phyloP scores from a whole-genome alignment of 2,888 invertebrate species.

The Argyresthia albistria region DNA sequence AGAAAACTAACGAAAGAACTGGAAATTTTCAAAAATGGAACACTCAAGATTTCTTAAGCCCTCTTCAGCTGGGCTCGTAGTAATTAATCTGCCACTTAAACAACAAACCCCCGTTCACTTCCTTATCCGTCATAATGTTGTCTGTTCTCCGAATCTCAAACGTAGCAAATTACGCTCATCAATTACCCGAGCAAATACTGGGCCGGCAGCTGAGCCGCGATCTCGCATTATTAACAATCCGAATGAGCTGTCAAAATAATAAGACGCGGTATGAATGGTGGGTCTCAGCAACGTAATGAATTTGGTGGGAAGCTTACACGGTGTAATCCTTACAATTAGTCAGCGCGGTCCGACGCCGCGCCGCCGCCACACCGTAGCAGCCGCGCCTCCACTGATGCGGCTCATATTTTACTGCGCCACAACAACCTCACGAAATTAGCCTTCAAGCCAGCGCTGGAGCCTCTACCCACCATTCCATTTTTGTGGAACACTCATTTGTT shows the following conservation, averaged over 20 bases:
- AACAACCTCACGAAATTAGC: too few relatives aligned
- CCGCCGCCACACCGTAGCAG: conserved; percentile 12
- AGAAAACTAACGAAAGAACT: background rate
- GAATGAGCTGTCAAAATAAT: conserved; percentile 56
- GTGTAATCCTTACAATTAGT: conserved; percentile 54
- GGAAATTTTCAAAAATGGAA: background rate
- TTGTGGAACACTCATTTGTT: too few relatives aligned
- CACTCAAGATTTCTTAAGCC: background rate
- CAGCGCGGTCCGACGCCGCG: conserved; percentile 22
- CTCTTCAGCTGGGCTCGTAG: background rate
- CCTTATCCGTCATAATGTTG: conserved; percentile 1
- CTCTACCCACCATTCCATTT: too few relatives aligned
- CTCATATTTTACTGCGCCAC: too few relatives aligned
- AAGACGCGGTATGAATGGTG: conserved; percentile 48
- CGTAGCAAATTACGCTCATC: conserved; percentile 21
- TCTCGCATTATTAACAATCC: conserved; percentile 25
- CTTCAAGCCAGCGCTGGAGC: too few relatives aligned
- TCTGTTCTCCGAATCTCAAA: conserved; percentile 11
- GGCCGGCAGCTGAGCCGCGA: conserved; percentile 12
- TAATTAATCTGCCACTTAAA: background rate
- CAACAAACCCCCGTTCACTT: background rate
- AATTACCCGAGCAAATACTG: conserved; percentile 17
- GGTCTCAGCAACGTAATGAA: conserved; percentile 37
- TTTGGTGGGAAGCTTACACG: conserved; percentile 37
- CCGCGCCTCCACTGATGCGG: too few relatives aligned